Evolutionary conservation across 2,113 vertebrate species (phyloP).

Genomic region (Sigmodon hispidus): DNA sequence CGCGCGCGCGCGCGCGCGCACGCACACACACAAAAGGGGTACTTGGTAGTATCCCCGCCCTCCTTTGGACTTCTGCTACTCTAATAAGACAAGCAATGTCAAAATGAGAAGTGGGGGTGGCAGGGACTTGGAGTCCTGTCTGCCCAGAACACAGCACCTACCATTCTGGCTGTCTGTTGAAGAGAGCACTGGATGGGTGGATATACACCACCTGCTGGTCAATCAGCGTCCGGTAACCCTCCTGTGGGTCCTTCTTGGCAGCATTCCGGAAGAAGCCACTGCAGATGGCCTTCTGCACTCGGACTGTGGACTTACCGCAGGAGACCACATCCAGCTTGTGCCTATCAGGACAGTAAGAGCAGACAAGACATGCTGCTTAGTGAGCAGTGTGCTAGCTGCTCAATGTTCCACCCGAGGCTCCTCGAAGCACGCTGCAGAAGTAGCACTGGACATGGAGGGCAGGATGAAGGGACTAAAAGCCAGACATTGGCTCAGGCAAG

Average conservation of each 20-base stretch:
- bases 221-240: constrained; percentile 97
- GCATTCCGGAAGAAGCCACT: constrained; percentile 99
- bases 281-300: constrained; percentile 98
- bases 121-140: background rate
- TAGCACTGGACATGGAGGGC: background rate
- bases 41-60: background rate
- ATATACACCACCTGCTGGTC: constrained; percentile 99
- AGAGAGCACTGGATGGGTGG: constrained; percentile 97
- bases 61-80: background rate
- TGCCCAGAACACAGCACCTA: constrained; percentile 66
- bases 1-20: background rate
- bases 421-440: background rate
- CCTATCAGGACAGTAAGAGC: constrained; percentile 80
- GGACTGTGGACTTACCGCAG: constrained; percentile 96
- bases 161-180: constrained; percentile 99
- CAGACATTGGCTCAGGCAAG: background rate
- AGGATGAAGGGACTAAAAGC: background rate
- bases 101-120: background rate
- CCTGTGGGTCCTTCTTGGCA: constrained; percentile 98
- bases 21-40: background rate
- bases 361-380: background rate
- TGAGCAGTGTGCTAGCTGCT: background rate
- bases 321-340: constrained; percentile 99
- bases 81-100: background rate
- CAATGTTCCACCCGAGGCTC: accelerated